Evolutionary conservation across 2,888 invertebrate species (phyloP), one percentile per base, ranked within the genome.

Genomic region (Carpatolechia fugitivella): DNA sequence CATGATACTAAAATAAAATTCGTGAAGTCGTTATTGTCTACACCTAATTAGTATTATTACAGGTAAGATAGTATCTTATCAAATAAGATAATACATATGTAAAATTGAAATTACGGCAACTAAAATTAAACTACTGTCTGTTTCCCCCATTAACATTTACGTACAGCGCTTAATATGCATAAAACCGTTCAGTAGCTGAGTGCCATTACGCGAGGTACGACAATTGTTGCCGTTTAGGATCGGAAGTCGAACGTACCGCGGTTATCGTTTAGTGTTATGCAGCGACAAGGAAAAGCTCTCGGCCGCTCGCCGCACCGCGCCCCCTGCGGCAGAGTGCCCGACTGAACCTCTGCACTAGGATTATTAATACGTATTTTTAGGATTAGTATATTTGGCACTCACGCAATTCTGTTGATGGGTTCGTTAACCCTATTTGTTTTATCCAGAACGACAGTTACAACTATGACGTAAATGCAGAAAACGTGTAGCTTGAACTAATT

Each of bases 221-320:
- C 85, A 78, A 86, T 84, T 84, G 84, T 84, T 82, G 77, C 76
- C 83, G 82, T 77, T 84, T 78, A 82, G 76, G 76, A 80, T 81
- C 82, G 80, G 75, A 78, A 82, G 78, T 78, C 78, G 80, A 77
- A 77, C 70, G 50, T n/a, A 13, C 29, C 18, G n/a, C 38, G 50
- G 36, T 85, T 85, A 88, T 84, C 86, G 86, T 86, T 89, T 85
- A 88, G 78, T 78, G 85, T 88, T 85, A 49, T 86, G 84, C 82
- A 64, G 78, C 76, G 82, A 89, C 89, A 88, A 82, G 88, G 87
- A 89, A 89, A 89, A 82, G 88, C 89, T 89, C 82, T 89, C 78
- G n/a, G n/a, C n/a, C 72, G 66, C 68, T 74, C 77, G 77, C 78
- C 76, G 68, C 68, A 73, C 69, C 75, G 72, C 72, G 72, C 74